A percentile compares a stretch with the other conserved stretches of the same genome.
phyloP scores from a whole-genome alignment of 1,140 invertebrate species.

The Penaeus indicus region DNA sequence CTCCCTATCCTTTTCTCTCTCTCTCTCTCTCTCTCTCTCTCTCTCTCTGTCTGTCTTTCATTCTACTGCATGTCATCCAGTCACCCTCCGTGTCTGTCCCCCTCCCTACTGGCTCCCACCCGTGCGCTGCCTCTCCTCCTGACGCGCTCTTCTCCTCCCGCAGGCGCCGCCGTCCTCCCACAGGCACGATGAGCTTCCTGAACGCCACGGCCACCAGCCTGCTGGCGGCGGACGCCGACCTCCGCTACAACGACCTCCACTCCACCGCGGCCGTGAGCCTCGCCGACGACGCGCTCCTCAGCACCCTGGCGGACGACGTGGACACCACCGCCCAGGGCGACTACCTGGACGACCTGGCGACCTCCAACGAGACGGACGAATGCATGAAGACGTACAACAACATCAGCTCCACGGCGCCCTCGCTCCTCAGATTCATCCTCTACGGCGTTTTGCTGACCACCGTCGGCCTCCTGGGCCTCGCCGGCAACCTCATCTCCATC shows the following conservation, averaged over 20 bases:
- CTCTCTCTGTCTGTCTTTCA: not conserved
- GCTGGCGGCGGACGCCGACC: not conserved
- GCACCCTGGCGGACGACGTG: not conserved
- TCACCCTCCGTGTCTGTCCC: not conserved
- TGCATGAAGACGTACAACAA: slow-evolving; percentile 19
- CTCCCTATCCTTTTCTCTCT: not conserved
- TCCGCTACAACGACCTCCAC: slow-evolving; percentile 17
- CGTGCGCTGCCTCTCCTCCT: not conserved
- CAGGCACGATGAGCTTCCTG: no score
- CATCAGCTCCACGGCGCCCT: slow-evolving; percentile 48
- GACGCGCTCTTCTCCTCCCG: not conserved
- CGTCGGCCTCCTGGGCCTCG: slow-evolving; percentile 85
- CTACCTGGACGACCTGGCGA: not conserved
- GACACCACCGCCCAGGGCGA: not conserved
- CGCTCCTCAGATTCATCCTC: slow-evolving; percentile 83
- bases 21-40: not conserved
- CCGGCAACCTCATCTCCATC: slow-evolving; percentile 91
- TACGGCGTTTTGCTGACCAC: slow-evolving; percentile 87
- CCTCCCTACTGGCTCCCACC: not conserved
- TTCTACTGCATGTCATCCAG: not conserved
- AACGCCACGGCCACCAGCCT: not conserved
- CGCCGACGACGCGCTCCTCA: slow-evolving; percentile 11
- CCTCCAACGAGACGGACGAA: slow-evolving; percentile 1
- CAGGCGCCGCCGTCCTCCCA: not conserved
- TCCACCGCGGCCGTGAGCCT: not conserved